phyloP scores from a whole-genome alignment of 2,797 vertebrate species.

The Sarcophilus harrisii region DNA sequence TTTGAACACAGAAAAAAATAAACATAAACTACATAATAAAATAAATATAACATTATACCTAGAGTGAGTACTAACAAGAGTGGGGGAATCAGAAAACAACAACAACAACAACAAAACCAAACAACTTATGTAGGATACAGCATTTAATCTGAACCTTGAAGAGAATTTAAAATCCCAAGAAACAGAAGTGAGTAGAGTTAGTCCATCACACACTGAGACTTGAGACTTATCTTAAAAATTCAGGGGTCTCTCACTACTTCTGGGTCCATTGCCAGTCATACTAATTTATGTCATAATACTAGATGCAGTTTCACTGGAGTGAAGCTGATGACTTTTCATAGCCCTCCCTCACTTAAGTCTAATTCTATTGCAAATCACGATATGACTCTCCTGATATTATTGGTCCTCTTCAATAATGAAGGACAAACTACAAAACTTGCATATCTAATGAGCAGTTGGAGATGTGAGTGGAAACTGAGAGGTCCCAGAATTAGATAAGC shows the following conservation, averaged over 20 bases:
- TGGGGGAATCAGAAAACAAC: not conserved
- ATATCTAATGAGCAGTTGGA: not conserved
- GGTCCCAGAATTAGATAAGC: not conserved
- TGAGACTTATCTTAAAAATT: not conserved
- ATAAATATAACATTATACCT: not conserved
- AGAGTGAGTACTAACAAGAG: not conserved
- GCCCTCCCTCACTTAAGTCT: not conserved
- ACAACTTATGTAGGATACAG: not conserved
- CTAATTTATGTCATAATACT: not conserved
- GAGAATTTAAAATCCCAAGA: not conserved
- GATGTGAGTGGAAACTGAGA: not conserved
- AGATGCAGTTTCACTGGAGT: not conserved
- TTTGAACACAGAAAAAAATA: not conserved
- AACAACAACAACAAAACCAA: not conserved
- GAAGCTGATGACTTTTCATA: not conserved
- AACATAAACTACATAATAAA: not conserved
- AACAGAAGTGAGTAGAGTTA: not conserved
- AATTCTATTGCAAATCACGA: not conserved
- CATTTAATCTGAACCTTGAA: not conserved
- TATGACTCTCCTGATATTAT: not conserved
- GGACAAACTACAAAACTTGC: not conserved
- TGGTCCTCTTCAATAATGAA: not conserved
- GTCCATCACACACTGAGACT: not conserved
- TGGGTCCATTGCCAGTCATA: not conserved
- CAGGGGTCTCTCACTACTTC: not conserved